Percentiles rank a stretch among this genome's conserved stretches.
Evolutionary conservation across 2,888 invertebrate species (phyloP).

Genomic region (Eudemis profundana): DNA sequence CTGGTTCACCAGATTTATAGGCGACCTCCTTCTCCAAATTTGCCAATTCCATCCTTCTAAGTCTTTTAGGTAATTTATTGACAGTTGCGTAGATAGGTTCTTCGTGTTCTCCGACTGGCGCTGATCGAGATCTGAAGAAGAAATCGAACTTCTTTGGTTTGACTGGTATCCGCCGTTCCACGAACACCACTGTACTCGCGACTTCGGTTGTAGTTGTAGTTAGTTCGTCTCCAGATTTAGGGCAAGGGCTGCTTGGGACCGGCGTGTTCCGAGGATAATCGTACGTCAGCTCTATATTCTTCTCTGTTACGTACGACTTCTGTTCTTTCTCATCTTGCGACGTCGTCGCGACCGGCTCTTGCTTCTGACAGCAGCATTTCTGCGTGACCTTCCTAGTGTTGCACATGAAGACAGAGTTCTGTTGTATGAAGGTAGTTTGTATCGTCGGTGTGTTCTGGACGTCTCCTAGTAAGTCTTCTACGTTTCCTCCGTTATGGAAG

Average conservation of each 20-base stretch:
- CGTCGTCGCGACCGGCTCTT: slow-evolving; percentile 55
- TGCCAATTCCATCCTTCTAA: slow-evolving; percentile 77
- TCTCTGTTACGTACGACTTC: slow-evolving; percentile 79
- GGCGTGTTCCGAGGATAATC: slow-evolving; percentile 80
- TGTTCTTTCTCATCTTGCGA: slow-evolving; percentile 60
- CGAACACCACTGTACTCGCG: slow-evolving; percentile 81
- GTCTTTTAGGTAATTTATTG: slow-evolving; percentile 80
- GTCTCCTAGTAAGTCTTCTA: slow-evolving; percentile 88
- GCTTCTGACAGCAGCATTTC: slow-evolving; percentile 75
- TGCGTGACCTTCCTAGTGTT: slow-evolving; percentile 77
- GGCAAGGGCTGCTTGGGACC: slow-evolving; percentile 65
- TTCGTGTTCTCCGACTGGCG: slow-evolving; percentile 79
- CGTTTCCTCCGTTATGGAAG: slow-evolving; percentile 86
- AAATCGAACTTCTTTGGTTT: slow-evolving; percentile 80
- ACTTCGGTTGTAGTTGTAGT: slow-evolving; percentile 81
- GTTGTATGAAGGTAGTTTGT: slow-evolving; percentile 78
- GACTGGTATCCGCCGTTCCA: slow-evolving; percentile 78
- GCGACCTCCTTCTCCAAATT: slow-evolving; percentile 81
- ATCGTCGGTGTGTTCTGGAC: slow-evolving; percentile 84
- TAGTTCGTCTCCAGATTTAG: slow-evolving; percentile 68
- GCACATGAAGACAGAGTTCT: slow-evolving; percentile 82
- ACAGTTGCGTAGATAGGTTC: slow-evolving; percentile 83
- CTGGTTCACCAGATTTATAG: slow-evolving; percentile 73
- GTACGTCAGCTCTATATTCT: slow-evolving; percentile 81
- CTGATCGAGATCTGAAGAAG: slow-evolving; percentile 81